Percentiles rank a stretch among this genome's conserved stretches.
Conservation (phyloP, 2,888 invertebrate genomes). For the Sphecodes monilicornis region DNA sequence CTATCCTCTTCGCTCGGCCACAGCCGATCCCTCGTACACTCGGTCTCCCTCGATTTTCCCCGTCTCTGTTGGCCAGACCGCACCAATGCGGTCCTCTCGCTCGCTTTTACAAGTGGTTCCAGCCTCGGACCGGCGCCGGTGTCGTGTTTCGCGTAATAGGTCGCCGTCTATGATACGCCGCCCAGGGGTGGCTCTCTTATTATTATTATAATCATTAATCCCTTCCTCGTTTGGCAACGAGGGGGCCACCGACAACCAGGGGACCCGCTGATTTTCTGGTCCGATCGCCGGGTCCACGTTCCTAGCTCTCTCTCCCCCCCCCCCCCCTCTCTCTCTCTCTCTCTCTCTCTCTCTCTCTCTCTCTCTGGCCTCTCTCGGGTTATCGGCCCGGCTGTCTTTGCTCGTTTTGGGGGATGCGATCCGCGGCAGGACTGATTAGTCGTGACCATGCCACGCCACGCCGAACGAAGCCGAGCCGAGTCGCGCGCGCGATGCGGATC, state of each 20-base stretch:
- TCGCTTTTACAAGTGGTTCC: slow-evolving; percentile 76
- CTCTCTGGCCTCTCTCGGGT: not conserved
- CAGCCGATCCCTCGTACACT: slow-evolving; percentile 39
- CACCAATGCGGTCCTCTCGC: slow-evolving; percentile 52
- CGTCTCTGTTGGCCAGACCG: slow-evolving; percentile 22
- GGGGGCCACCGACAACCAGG: not conserved
- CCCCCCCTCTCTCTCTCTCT: too few relatives aligned
- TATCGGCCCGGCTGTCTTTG: slow-evolving; percentile 32
- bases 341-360: too few relatives aligned
- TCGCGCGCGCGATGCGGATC: slow-evolving; percentile 23
- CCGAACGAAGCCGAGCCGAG: not conserved
- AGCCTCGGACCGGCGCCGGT: slow-evolving; percentile 77
- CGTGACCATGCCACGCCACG: not conserved
- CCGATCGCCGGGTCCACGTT: slow-evolving; percentile 29
- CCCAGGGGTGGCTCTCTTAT: slow-evolving; percentile 67
- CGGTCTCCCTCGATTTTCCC: slow-evolving; percentile 19
- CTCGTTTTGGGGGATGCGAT: slow-evolving; percentile 19
- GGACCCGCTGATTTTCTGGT: slow-evolving; percentile 44
- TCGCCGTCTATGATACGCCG: slow-evolving; percentile 74
- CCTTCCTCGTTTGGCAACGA: slow-evolving; percentile 43
- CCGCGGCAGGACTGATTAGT: slow-evolving; percentile 21
- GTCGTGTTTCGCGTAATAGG: slow-evolving; percentile 82
- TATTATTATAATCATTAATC: slow-evolving; percentile 69
- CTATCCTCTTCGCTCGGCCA: slow-evolving; percentile 34
- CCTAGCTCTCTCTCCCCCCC: not conserved